Conservation (phyloP, 2,113 vertebrate species). For the Piliocolobus tephrosceles region DNA sequence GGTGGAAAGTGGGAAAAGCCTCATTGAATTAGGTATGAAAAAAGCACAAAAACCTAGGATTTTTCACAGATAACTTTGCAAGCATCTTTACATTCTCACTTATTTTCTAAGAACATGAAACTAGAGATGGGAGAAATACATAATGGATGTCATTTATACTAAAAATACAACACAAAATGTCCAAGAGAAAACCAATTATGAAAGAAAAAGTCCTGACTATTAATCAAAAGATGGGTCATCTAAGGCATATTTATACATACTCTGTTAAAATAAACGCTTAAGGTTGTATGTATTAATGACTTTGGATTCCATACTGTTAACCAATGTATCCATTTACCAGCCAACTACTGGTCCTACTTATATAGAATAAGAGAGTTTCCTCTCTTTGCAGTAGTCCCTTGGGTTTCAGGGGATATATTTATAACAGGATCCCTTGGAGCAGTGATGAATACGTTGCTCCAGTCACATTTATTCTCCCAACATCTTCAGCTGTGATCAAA, state of each 20-base stretch:
- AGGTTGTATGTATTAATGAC: neutral
- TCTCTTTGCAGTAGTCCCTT: neutral
- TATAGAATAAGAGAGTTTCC: neutral
- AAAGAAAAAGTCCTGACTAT: neutral
- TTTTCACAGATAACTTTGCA: neutral
- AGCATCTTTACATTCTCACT: neutral
- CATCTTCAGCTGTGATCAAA: neutral
- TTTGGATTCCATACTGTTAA: neutral
- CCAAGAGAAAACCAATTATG: neutral
- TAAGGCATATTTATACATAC: neutral
- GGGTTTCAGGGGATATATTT: neutral
- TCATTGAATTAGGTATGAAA: neutral
- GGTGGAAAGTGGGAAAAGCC: neutral
- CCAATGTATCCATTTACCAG: neutral
- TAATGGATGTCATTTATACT: neutral
- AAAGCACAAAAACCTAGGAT: neutral
- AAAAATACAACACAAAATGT: neutral
- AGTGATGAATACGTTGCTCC: neutral
- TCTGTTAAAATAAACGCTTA: neutral
- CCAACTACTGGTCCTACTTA: neutral
- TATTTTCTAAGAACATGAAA: constrained; percentile 9
- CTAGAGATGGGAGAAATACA: neutral
- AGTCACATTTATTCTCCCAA: neutral
- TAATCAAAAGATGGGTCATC: neutral
- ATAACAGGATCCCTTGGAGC: neutral